Evolutionary conservation across 53 echinoderm and acorn worm genomes (phyloP).

Genomic region (Paelopatides confundens): DNA sequence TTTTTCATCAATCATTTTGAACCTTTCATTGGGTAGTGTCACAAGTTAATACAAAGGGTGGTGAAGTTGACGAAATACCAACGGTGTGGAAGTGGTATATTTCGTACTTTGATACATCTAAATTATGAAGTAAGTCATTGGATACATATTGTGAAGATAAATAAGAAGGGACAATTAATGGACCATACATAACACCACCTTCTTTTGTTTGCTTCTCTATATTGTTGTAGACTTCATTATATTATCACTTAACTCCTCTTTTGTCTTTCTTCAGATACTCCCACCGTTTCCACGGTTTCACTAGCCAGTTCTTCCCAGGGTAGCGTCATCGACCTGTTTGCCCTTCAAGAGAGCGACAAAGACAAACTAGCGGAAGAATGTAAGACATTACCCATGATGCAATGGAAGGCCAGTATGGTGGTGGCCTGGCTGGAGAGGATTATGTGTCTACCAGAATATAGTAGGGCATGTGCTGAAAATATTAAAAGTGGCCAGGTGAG

Average conservation of each 20-base stretch:
- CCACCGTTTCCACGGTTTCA: constrained; percentile 60
- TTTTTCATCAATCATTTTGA: too few relatives aligned
- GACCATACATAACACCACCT: too few relatives aligned
- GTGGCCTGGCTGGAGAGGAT: constrained; percentile 91
- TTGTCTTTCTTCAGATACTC: not conserved
- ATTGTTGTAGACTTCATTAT: too few relatives aligned
- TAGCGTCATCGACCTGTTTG: constrained; percentile 75
- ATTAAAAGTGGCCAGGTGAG: constrained; percentile 96
- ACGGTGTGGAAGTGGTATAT: too few relatives aligned
- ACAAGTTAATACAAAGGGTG: too few relatives aligned
- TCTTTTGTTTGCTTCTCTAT: not conserved
- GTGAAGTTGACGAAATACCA: too few relatives aligned
- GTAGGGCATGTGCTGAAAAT: constrained; percentile 85
- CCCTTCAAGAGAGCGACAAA: constrained; percentile 87
- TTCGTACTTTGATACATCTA: too few relatives aligned
- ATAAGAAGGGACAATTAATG: too few relatives aligned
- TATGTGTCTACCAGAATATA: constrained; percentile 94
- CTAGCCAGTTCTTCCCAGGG: constrained; percentile 58
- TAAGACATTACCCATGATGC: constrained; percentile 85
- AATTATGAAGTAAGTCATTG: too few relatives aligned
- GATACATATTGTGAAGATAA: too few relatives aligned
- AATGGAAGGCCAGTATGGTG: constrained; percentile 97
- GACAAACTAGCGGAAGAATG: constrained; percentile 83
- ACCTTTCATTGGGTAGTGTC: too few relatives aligned
- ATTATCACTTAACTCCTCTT: too few relatives aligned